Base-by-base conservation (phyloP, 2,888 invertebrate genomes). In the Hipparchia semele region DNA sequence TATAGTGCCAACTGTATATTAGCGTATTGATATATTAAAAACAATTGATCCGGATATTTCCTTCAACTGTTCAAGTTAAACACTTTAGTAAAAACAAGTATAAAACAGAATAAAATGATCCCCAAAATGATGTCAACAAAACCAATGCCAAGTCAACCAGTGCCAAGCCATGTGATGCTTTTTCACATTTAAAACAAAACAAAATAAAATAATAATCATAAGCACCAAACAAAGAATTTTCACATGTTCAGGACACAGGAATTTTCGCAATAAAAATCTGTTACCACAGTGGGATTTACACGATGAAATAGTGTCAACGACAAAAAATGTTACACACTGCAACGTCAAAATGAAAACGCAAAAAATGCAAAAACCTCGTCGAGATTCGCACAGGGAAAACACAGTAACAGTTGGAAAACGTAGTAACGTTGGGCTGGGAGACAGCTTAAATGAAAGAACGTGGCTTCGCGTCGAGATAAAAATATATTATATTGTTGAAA, bases 401-500 rank as follows among this genome's bases (percentile, higher is more conserved):
- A 60, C 70, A 72, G 71, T 73, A 71, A 76, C 70, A 74, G 65
- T 53, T 65, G 74, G 75, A 73, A 75, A 72, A 73, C 72, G 49
- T 33, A 73, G 45, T 62, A 68, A 67, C 73, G 71, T 66, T 62
- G 53, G 71, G 71, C 62, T 62, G 53, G 71, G 65, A 70, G 72
- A 66, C 61, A 69, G 68, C 65, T 60, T 58, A 71, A 76, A 72
- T 73, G 68, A 76, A 74, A 74, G 69, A 59, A 73, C 54, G 65
- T 60, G 51, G 62, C 62, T 13, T 58, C 23, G 9, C 39, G 61
- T 54, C 61, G 74, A 72, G 71, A 75, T 74, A 74, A 75, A 77
- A 78, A 73, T 74, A 60, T 60, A 73, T 73, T 4, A 39, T 39
- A 74, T 74, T 74, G 76, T 75, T 73, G 75, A 61, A 69, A 75